Base-by-base conservation (phyloP, 2,888 invertebrate species). In the Diloba caeruleocephala region DNA sequence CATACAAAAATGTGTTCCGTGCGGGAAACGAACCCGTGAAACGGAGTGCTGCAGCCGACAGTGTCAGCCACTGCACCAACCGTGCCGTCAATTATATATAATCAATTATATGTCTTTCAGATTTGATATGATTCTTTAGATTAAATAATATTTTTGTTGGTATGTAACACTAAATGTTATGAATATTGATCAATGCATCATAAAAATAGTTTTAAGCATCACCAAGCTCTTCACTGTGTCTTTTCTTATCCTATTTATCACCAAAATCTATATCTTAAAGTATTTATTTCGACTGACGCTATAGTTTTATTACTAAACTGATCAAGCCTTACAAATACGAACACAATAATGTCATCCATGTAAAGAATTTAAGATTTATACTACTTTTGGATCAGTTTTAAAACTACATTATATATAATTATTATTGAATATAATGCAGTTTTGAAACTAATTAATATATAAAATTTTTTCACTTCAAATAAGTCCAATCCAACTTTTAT, bases 181-280 rank as follows among this genome's bases (percentile, higher is more conserved):
- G 10, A 29, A 45, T 51, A 56, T 56, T 59, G 37, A 56, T 31
- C 55, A 49, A 37, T 13, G 8, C 26, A 31, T 17, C 7, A 2
- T n/a, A 17, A 5, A 46, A 23, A 52, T 50, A 58, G 48, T 50
- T 55, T 70, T 66, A 66, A 49, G 58, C 45, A 34, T 51, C 37
- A 53, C 26, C 14, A 9, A 7, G 19, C 48, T 48, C 2, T 46
- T 21, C 37, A 6, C 13, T 39, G 8, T 32, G 29, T 10, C 5
- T 23, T 38, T 25, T 41, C 14, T 23, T 37, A 2, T n/a, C n/a
- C n/a, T 17, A 17, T 21, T 1, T 21, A 3, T 28, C 8, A 2
- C 12, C 1, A 34, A 7, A 37, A 0, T 15, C 0, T 25, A 6
- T 8, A 25, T 29, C 19, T 8, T 9, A 2, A 26, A 26, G 8